These are phyloP conservation scores for Stomatorhinus walkeri DNA, from an alignment of 2,797 vertebrate genomes.

Conservation along the genomic window DNA sequence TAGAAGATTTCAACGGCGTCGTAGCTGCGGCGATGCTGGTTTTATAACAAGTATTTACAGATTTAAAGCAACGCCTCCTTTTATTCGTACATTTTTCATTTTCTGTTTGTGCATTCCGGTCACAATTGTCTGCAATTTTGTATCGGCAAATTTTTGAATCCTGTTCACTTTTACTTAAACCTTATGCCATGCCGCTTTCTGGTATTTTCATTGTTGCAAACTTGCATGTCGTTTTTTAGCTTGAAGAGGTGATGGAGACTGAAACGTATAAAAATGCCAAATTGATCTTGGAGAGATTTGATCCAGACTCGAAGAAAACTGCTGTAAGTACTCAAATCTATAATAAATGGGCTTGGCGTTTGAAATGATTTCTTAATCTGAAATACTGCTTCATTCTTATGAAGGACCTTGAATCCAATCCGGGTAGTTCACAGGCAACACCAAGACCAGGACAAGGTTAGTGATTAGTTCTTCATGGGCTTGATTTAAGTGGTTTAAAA, in stretches of 20 bases:
- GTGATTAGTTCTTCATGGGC: slow-evolving; percentile 22
- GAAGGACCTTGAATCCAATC: slow-evolving; percentile 74
- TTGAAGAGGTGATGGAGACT: slow-evolving; percentile 98
- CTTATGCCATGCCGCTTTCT: neutral
- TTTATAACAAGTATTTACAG: neutral
- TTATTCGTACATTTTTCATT: neutral
- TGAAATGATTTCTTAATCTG: slow-evolving; percentile 4
- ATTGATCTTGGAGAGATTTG: slow-evolving; percentile 96
- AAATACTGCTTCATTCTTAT: slow-evolving; percentile 38
- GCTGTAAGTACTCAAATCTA: slow-evolving; percentile 60
- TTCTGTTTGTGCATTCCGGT: neutral
- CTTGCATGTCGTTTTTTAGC: slow-evolving; percentile 54
- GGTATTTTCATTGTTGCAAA: neutral
- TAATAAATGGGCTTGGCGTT: neutral
- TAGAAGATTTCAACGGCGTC: neutral
- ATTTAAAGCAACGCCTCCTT: neutral
- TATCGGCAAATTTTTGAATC: neutral
- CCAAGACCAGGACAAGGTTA: slow-evolving; percentile 92
- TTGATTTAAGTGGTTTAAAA: neutral
- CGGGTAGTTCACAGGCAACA: slow-evolving; percentile 66
- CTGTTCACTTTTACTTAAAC: neutral
- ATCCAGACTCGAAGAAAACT: slow-evolving; percentile 83
- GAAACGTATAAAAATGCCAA: slow-evolving; percentile 98
- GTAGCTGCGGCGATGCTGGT: neutral
- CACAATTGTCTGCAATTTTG: neutral